phyloP scores from a whole-genome alignment of 2,888 invertebrate species.

The Ochropacha duplaris region DNA sequence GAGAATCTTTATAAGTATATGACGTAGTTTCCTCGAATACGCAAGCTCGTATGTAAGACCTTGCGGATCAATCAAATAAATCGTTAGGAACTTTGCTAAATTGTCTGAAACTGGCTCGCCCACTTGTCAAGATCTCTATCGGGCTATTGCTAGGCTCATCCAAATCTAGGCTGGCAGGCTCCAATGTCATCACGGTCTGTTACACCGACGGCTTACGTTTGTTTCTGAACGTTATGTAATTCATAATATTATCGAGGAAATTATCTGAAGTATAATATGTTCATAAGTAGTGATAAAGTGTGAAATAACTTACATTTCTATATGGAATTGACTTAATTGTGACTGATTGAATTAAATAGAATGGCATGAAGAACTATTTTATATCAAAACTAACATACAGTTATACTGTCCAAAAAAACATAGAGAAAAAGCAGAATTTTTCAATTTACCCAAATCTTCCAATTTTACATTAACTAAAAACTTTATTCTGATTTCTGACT shows the following conservation, averaged over 20 bases:
- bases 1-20: not conserved
- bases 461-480: too few species aligned
- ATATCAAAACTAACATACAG: too few species aligned
- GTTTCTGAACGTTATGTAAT: not conserved
- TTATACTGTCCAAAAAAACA: too few species aligned
- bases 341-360: too few species aligned
- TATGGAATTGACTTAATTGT: too few species aligned
- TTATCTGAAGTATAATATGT: too few species aligned
- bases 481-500: too few species aligned
- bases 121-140: slow-evolving; percentile 32
- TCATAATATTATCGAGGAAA: not conserved
- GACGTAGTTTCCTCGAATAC: slow-evolving; percentile 4
- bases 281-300: too few species aligned
- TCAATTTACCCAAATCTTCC: too few species aligned
- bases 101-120: slow-evolving; percentile 35
- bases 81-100: slow-evolving; percentile 32
- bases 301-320: too few species aligned
- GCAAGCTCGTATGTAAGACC: slow-evolving; percentile 29
- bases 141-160: slow-evolving; percentile 10
- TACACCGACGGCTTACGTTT: not conserved
- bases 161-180: slow-evolving; percentile 2
- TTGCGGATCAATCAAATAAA: slow-evolving; percentile 48
- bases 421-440: too few species aligned
- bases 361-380: too few species aligned
- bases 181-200: slow-evolving; percentile 1